Percentiles rank a stretch among this genome's conserved stretches.
These are phyloP conservation scores for Alentia gelatinosa DNA, from an alignment of 2,888 invertebrate genomes.

Conservation along the genomic window DNA sequence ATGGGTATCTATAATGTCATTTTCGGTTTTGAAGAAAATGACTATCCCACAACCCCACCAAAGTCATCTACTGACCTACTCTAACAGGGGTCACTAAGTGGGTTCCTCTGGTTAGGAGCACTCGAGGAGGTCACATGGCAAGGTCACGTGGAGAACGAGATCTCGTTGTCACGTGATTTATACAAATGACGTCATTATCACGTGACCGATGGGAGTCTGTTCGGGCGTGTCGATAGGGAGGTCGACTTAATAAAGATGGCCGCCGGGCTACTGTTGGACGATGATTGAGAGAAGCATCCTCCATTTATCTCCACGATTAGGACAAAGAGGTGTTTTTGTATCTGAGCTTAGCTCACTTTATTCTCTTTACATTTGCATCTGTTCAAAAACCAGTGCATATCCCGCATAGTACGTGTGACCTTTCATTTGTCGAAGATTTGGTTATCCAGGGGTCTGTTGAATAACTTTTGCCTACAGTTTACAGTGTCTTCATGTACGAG, in stretches of 20 bases:
- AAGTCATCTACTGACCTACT: background rate
- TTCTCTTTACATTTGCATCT: too few species aligned
- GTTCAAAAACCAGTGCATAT: too few species aligned
- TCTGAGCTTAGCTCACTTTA: too few species aligned
- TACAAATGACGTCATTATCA: constrained; percentile 17
- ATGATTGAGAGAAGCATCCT: background rate
- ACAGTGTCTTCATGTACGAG: too few species aligned
- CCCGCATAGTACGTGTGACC: too few species aligned
- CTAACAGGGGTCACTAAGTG: background rate
- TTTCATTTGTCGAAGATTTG: too few species aligned
- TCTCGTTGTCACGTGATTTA: constrained; percentile 22
- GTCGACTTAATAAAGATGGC: background rate
- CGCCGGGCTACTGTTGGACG: background rate
- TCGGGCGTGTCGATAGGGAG: background rate
- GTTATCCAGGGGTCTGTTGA: too few species aligned
- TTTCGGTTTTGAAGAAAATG: too few species aligned
- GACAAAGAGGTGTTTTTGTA: too few species aligned
- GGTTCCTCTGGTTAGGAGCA: background rate
- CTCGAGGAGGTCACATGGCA: background rate
- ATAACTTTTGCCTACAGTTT: too few species aligned
- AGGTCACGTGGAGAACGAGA: background rate
- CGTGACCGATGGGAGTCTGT: background rate
- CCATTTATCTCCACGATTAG: too few species aligned
- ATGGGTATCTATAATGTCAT: too few species aligned
- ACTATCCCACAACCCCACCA: background rate